Evolutionary conservation across 2,113 vertebrate species (phyloP).

Genomic region (Pteronura brasiliensis): DNA sequence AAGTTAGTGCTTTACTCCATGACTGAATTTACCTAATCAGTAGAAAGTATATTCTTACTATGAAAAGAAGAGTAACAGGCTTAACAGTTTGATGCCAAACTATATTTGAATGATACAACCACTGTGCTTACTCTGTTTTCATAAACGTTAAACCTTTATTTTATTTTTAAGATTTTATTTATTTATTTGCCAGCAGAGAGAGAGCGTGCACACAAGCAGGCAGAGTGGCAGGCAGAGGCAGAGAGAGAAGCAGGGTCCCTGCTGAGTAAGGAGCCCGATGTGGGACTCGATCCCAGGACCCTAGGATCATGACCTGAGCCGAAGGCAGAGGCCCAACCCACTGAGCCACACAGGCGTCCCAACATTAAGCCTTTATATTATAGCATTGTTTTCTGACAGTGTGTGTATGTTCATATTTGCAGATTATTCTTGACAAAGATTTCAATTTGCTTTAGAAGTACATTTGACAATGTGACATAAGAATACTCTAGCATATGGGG

Average conservation of each 20-base stretch:
- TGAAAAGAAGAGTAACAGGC: background rate
- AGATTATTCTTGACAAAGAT: background rate
- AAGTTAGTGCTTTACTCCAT: background rate
- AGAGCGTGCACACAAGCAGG: too few relatives aligned
- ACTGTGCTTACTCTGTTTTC: background rate
- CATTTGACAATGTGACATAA: background rate
- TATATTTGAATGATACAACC: background rate
- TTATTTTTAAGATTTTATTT: too few relatives aligned
- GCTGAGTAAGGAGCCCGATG: too few relatives aligned
- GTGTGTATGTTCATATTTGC: background rate
- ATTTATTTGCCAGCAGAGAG: too few relatives aligned
- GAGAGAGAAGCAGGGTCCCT: too few relatives aligned
- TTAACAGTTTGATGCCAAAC: background rate
- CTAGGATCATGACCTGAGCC: too few relatives aligned
- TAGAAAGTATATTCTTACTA: background rate
- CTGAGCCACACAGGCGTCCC: too few relatives aligned
- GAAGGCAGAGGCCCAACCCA: too few relatives aligned
- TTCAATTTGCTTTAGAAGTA: background rate
- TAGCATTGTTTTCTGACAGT: background rate
- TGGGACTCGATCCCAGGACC: too few relatives aligned
- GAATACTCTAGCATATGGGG: background rate
- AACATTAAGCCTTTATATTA: background rate
- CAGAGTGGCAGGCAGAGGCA: too few relatives aligned
- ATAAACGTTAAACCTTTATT: background rate
- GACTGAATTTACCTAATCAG: background rate